A percentile compares a stretch with the other conserved stretches of the same genome.
Conservation (phyloP, 1,140 invertebrate species). For the Helicorthomorpha holstii region DNA sequence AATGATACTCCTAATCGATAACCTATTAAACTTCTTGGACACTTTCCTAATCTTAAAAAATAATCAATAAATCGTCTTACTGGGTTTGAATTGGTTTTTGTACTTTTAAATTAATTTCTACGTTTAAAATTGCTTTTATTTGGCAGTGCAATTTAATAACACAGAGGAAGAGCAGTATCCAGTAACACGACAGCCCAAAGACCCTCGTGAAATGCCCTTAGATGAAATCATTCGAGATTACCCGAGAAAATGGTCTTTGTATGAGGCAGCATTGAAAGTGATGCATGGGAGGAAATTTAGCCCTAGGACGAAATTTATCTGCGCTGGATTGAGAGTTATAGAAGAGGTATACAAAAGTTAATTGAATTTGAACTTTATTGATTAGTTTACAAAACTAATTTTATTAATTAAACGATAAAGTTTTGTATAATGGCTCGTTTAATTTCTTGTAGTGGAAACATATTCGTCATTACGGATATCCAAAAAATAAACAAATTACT, state of each 20-base stretch:
- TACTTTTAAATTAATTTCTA: neutral
- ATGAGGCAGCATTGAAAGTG: constrained; percentile 19
- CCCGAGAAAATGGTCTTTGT: constrained; percentile 12
- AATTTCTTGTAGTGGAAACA: too few relatives aligned
- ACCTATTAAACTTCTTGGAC: too few relatives aligned
- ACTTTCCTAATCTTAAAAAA: too few relatives aligned
- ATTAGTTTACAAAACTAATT: too few relatives aligned
- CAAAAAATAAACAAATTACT: too few relatives aligned
- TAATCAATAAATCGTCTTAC: neutral
- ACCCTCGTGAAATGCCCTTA: neutral
- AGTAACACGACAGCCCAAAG: constrained; percentile 1
- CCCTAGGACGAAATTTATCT: constrained; percentile 20
- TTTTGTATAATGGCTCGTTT: too few relatives aligned
- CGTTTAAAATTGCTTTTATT: too few relatives aligned
- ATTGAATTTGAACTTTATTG: too few relatives aligned
- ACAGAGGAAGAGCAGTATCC: constrained; percentile 10
- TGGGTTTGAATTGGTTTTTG: neutral
- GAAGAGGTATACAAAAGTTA: constrained; percentile 15
- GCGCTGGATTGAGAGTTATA: constrained; percentile 23
- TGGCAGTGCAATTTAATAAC: constrained; percentile 15
- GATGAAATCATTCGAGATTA: constrained; percentile 12
- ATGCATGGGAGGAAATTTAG: constrained; percentile 22
- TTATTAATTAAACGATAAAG: too few relatives aligned
- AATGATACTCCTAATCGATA: too few relatives aligned
- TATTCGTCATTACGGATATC: too few relatives aligned